Evolutionary conservation across 2,113 vertebrate genomes (phyloP), one percentile per base, ranked within the genome.

Genomic region (Sturnira hondurensis): DNA sequence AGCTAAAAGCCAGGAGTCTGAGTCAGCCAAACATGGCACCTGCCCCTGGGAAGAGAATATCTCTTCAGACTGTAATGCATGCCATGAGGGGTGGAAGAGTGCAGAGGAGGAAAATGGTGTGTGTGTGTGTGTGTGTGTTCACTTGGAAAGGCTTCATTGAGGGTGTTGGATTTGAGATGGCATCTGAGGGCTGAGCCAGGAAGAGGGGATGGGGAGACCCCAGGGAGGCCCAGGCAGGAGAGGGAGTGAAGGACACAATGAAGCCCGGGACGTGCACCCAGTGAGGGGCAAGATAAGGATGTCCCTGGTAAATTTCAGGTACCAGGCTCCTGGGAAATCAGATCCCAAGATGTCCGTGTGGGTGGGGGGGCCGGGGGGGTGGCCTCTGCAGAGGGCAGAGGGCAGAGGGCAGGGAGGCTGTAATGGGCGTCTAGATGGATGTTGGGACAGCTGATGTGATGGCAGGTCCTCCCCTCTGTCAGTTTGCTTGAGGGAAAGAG

Each of bases 261-360:
- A 20, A 0, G 4, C 17, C 50, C 36, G 7, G 63, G 47, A 22
- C 4, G 4, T 0, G 11, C 24, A n/a, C 19, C 15, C 0, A 0
- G n/a, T 1, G 8, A 24, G 11, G 28, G 11, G 41, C 3, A 7
- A 6, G 5, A 7, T 14, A 38, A 24, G 41, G 68, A 38, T 2
- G 52, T 7, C 17, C 78, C 38, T 17, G 67, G 36, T 45, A 28
- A 15, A 28, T 31, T 22, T 16, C 33, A 5, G 58, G 78, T 52
- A 36, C 1, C 0, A 31, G 52, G 7, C 15, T 38, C 19, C 56
- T 33, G 84, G 78, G 78, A 89, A 85, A 45, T 15, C 41, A 12
- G 13, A 47, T 5, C 47, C 68, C 9, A 47, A 16, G 52, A 7
- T 7, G 36, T 45, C 16, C 7, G 2, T 7, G 20, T 4, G 76